Evolutionary conservation across 2,113 vertebrate species (phyloP), one percentile per base, ranked within the genome.

Genomic region (Epinephelus fuscoguttatus): DNA sequence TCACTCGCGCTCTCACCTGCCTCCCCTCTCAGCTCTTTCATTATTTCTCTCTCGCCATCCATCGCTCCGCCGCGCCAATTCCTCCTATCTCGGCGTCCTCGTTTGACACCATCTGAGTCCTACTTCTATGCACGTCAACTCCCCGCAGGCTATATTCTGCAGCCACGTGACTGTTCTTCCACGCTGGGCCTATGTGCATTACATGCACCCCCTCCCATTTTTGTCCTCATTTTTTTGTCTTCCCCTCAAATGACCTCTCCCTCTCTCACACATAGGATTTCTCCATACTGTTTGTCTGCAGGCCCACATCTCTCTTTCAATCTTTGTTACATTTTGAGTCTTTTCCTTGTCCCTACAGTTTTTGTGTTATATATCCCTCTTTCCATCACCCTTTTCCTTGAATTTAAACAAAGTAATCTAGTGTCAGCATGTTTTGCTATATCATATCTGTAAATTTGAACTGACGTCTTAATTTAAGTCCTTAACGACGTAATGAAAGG

Each of bases 161-260:
- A 70, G 80, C 75, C 88, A 86, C 21, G 79, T 91, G 88, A 93
- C 60, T 13, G 11, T n/a, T 56, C 53, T 30, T 8, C 52, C 82
- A 75, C 37, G 59, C 84, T 87, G 86, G 50, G 62, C 69, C 21
- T 21, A 68, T 74, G 56, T 84, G 72, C 57, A 61, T 50, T 37
- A 49, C 75, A 53, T 79, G 75, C 27, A 74, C 52, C 64, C 62
- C 83, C 84, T 76, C 75, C 77, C 55, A 61, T 42, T 23, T 85
- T 80, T 86, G 87, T 85, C 63, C 85, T 88, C 78, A 79, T 87
- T 93, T 84, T 21, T 62, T 55, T 53, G n/a, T 90, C 64, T 75
- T 86, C 74, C 21, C 69, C 82, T 89, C 50, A 79, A 21, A 69
- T 79, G 71, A 80, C 81, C 61, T 80, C 71, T 72, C 47, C 14